phyloP scores from a whole-genome alignment of 2,797 vertebrate genomes.

The Coregonus ussuriensis region DNA sequence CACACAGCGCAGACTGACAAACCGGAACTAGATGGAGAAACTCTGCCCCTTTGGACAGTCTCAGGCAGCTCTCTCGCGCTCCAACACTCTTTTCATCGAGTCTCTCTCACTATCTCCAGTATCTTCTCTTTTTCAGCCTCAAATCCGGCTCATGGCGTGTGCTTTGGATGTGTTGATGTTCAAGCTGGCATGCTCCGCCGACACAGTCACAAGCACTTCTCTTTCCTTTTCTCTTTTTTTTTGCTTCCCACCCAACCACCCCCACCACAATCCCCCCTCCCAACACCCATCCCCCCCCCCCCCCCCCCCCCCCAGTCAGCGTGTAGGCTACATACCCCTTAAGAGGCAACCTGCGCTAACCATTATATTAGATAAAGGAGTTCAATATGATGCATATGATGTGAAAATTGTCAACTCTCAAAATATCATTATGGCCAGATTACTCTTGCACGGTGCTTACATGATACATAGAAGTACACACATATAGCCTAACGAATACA shows the following conservation, averaged over 20 bases:
- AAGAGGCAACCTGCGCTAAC: conserved; percentile 66
- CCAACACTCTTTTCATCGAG: conserved; percentile 74
- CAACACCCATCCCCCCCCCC: conserved; percentile 16
- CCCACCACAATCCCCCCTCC: conserved; percentile 65
- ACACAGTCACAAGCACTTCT: conserved; percentile 77
- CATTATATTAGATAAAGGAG: conserved; percentile 54
- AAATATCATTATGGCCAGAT: background rate
- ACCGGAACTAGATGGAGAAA: conserved; percentile 82
- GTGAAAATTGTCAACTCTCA: background rate
- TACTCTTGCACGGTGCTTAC: background rate
- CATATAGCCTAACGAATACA: background rate
- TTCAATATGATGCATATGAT: conserved; percentile 52
- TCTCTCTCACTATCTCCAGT: conserved; percentile 66
- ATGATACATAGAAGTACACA: too few species aligned
- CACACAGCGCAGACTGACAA: conserved; percentile 77
- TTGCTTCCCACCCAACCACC: conserved; percentile 76
- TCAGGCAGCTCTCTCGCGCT: conserved; percentile 76
- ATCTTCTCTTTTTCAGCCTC: conserved; percentile 66
- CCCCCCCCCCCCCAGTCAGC: conserved; percentile 63
- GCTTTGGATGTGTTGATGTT: conserved; percentile 74
- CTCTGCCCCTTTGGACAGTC: conserved; percentile 83
- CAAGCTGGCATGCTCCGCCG: conserved; percentile 78
- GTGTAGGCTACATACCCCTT: conserved; percentile 34
- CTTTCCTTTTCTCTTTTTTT: conserved; percentile 69
- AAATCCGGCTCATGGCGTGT: conserved; percentile 74